Evolutionary conservation across 1,140 invertebrate species (phyloP).

Genomic region (Vanessa atalanta): DNA sequence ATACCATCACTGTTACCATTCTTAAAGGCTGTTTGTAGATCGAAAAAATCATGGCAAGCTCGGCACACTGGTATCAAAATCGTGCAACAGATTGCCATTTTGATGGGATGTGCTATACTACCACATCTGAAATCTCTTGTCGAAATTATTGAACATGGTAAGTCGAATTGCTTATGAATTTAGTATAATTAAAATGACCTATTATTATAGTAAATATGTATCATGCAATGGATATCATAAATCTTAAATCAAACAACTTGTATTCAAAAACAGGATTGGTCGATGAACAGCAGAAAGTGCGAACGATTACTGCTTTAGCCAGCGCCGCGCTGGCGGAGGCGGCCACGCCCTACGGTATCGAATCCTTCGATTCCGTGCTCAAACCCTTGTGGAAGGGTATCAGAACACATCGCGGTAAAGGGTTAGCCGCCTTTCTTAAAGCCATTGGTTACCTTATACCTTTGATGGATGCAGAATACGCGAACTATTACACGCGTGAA

Average conservation of each 20-base stretch:
- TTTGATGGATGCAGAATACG: constrained; percentile 99
- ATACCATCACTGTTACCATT: constrained; percentile 99
- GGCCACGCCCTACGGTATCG: constrained; percentile 99
- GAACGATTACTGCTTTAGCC: constrained; percentile 99
- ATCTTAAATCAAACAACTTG: not conserved
- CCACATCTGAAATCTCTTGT: constrained; percentile 99
- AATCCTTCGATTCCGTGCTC: constrained; percentile 99
- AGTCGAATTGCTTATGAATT: constrained; percentile 33
- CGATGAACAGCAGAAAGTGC: constrained; percentile 93
- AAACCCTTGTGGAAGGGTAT: constrained; percentile 99
- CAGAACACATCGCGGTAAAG: constrained; percentile 98
- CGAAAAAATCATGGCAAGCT: constrained; percentile 99
- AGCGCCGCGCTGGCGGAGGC: constrained; percentile 98
- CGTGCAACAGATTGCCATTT: constrained; percentile 99
- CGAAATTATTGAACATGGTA: constrained; percentile 99
- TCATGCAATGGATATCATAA: not conserved
- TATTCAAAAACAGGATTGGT: constrained; percentile 82
- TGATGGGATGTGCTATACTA: constrained; percentile 99
- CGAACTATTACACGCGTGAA: constrained; percentile 99
- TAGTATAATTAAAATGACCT: not conserved
- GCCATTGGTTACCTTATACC: constrained; percentile 99
- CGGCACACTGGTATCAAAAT: constrained; percentile 99
- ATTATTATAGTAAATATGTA: constrained; percentile 21
- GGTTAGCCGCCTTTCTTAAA: constrained; percentile 98
- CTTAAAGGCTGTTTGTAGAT: constrained; percentile 99